Evolutionary conservation across 2,888 invertebrate genomes (phyloP).

Genomic region (Bursaphelenchus okinawaensis): DNA sequence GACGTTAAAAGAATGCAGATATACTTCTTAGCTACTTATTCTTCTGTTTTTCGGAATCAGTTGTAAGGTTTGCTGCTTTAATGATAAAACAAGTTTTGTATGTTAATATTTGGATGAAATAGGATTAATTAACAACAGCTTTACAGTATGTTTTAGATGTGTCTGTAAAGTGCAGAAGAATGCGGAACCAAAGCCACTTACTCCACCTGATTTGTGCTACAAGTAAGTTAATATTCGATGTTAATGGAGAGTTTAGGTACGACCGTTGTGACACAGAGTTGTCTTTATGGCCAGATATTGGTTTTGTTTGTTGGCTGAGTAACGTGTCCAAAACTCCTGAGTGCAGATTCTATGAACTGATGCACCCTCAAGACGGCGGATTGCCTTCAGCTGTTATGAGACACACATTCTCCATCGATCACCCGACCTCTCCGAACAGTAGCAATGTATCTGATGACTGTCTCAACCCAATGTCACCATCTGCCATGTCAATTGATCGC

Average conservation of each 20-base stretch:
- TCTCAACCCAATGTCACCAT: background rate
- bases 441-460: background rate
- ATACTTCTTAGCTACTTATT: constrained; percentile 43
- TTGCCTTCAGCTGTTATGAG: constrained; percentile 26
- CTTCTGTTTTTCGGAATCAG: constrained; percentile 36
- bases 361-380: constrained; percentile 10
- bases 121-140: no score
- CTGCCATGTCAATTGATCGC: background rate
- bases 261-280: constrained; percentile 34
- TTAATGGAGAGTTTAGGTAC: constrained; percentile 16
- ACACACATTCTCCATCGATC: constrained; percentile 12
- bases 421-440: background rate
- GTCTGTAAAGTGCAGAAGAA: constrained; percentile 16
- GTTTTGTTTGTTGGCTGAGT: constrained; percentile 46
- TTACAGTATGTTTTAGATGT: constrained; percentile 22
- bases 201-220: constrained; percentile 28
- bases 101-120: no score
- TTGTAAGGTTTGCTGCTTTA: constrained; percentile 31
- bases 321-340: constrained; percentile 25
- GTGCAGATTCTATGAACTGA: constrained; percentile 35
- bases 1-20: constrained; percentile 38
- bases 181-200: constrained; percentile 17
- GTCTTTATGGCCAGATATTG: constrained; percentile 36
- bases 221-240: constrained; percentile 19
- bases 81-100: no score